phyloP scores from a whole-genome alignment of 2,113 vertebrate genomes.

The Salvator merianae region DNA sequence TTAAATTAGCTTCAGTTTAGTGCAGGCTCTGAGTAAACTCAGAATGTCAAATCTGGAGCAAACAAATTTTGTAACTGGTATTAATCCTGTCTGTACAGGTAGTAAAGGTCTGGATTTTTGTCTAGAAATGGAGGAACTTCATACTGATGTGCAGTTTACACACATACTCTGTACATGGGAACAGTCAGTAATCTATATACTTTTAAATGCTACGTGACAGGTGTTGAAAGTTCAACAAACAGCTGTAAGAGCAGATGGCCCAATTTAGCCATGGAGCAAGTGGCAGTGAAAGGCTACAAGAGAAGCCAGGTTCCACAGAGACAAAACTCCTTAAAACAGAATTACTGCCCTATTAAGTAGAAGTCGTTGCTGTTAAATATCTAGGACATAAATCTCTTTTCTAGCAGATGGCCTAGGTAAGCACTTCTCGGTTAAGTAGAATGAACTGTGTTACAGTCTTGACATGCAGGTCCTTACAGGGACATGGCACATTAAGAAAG shows the following conservation, averaged over 20 bases:
- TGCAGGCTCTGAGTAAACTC: rapidly evolving
- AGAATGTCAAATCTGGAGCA: background rate
- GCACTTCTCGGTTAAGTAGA: slow-evolving; percentile 38
- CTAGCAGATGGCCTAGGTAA: slow-evolving; percentile 55
- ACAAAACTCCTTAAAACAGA: slow-evolving; percentile 23
- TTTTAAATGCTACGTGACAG: background rate
- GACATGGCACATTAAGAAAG: slow-evolving; percentile 52
- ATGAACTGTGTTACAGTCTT: slow-evolving; percentile 6
- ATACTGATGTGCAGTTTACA: background rate
- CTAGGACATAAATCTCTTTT: slow-evolving; percentile 46
- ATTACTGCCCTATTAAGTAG: slow-evolving; percentile 47
- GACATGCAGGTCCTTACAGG: slow-evolving; percentile 65
- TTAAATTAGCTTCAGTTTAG: background rate
- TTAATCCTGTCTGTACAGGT: background rate
- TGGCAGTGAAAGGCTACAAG: background rate
- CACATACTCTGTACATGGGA: background rate
- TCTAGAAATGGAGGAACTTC: background rate
- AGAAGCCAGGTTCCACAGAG: background rate
- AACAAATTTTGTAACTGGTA: background rate
- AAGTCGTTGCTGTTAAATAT: slow-evolving; percentile 27
- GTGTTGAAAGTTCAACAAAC: slow-evolving; percentile 6
- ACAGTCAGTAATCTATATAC: background rate
- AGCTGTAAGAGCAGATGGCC: slow-evolving; percentile 14
- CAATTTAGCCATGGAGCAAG: background rate
- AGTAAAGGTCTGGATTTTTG: background rate